Evolutionary conservation across 1,140 invertebrate genomes (phyloP), one percentile per base, ranked within the genome.

Genomic region (Aethina tumida): DNA sequence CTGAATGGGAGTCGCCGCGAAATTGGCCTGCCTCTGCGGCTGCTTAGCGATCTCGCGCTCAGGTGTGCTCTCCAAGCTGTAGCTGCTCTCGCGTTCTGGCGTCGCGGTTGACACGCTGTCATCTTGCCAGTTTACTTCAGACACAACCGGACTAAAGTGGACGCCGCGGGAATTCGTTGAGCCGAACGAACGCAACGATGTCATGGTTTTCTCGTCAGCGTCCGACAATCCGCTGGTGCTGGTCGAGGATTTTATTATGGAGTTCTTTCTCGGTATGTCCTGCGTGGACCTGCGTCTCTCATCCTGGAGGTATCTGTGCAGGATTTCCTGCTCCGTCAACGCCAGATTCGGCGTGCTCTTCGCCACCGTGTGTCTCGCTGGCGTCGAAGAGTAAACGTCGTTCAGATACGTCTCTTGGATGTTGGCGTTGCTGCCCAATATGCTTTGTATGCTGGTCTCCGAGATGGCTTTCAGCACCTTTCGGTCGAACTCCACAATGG

Each of bases 121-220:
- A 41, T 79, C 75, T 33, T 70, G 65, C 77, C 78, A 81, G 50
- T 74, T 79, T 19, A 81, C 77, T 56, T 81, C 77, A 10, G 75
- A 73, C 2, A 82, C 78, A 19, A 81, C 71, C 1, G 79, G 79
- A 50, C 75, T 78, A 48, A 83, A 83, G 39, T 74, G 74, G 1
- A 77, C 75, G 19, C 71, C 71, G 53, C 70, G 64, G 30, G 64
- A 64, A 16, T 61, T 62, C 0, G 56, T 50, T 8, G 66, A 69
- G 1, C 67, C 67, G 59, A 35, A 63, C 68, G 36, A 65, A 60
- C 29, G 65, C 39, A 36, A 50, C 67, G 45, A 63, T 50, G 30
- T 71, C 30, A 58, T 47, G 46, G 59, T 65, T 39, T 58, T 70
- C 45, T 65, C 69, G 17, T 52, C 63, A 21, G 52, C 35, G 31